Evolutionary conservation across 2,113 vertebrate genomes (phyloP).

Genomic region (Sigmodon hispidus): DNA sequence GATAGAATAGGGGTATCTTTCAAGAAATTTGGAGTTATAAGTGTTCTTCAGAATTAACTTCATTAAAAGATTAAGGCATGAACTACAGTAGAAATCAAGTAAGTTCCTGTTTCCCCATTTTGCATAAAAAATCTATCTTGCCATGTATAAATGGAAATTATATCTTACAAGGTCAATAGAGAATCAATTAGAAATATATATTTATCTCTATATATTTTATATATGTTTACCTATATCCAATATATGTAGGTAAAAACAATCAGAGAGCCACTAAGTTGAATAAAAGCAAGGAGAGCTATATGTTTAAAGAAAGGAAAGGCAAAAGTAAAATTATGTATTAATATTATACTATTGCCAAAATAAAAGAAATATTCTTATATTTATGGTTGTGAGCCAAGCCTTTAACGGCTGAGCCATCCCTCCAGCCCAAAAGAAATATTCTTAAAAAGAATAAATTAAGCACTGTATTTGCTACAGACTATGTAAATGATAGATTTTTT

Average conservation of each 20-base stretch:
- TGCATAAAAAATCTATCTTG: neutral
- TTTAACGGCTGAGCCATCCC: no score
- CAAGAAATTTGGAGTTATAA: neutral
- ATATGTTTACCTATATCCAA: neutral
- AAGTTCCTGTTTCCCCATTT: neutral
- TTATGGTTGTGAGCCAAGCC: no score
- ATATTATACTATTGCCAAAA: neutral
- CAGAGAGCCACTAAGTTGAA: neutral
- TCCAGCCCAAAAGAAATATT: no score
- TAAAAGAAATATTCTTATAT: no score
- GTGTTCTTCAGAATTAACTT: neutral
- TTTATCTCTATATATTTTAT: neutral
- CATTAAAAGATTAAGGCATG: neutral
- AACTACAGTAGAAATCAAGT: neutral
- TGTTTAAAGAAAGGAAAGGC: neutral
- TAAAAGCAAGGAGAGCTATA: neutral
- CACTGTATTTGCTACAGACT: neutral
- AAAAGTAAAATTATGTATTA: neutral
- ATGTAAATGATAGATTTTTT: neutral
- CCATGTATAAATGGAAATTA: neutral
- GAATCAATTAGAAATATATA: neutral
- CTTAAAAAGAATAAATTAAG: neutral
- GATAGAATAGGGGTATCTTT: accelerated
- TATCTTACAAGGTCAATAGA: neutral
- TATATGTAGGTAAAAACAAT: neutral